A percentile compares a stretch with the other conserved stretches of the same genome.
phyloP scores from a whole-genome alignment of 2,888 invertebrate genomes.

The Euphydryas editha region DNA sequence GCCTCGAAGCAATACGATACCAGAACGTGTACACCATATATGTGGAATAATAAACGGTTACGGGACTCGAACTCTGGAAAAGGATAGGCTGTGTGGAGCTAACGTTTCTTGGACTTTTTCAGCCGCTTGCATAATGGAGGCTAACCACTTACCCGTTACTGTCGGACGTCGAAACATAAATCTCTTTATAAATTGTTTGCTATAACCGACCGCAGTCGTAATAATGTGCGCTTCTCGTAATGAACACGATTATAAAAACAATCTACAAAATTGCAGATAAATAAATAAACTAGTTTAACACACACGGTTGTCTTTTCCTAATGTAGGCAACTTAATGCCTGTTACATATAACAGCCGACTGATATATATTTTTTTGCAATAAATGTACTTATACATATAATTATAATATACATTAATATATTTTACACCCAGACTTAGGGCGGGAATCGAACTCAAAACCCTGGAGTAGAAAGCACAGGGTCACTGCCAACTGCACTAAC shows the following conservation, averaged over 20 bases:
- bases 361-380: no score
- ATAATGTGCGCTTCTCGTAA: not conserved
- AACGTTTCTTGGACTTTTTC: constrained; percentile 41
- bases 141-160: constrained; percentile 37
- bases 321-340: no score
- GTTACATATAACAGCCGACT: no score
- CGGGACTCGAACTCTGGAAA: constrained; percentile 38
- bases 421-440: no score
- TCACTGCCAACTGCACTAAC: no score
- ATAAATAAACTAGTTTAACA: no score
- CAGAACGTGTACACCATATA: constrained; percentile 30
- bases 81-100: constrained; percentile 37
- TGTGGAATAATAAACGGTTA: constrained; percentile 39
- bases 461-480: no score
- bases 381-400: no score
- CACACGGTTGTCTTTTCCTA: no score
- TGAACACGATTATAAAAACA: not conserved
- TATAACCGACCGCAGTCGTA: constrained; percentile 15
- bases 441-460: no score
- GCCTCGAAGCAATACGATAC: constrained; percentile 30
- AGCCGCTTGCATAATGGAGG: constrained; percentile 39
- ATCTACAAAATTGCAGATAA: not conserved
- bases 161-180: constrained; percentile 31
- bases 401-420: no score
- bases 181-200: constrained; percentile 21